Evolutionary conservation across 2,113 vertebrate species (phyloP), one percentile per base, ranked within the genome.

Genomic region (Gila orcuttii): DNA sequence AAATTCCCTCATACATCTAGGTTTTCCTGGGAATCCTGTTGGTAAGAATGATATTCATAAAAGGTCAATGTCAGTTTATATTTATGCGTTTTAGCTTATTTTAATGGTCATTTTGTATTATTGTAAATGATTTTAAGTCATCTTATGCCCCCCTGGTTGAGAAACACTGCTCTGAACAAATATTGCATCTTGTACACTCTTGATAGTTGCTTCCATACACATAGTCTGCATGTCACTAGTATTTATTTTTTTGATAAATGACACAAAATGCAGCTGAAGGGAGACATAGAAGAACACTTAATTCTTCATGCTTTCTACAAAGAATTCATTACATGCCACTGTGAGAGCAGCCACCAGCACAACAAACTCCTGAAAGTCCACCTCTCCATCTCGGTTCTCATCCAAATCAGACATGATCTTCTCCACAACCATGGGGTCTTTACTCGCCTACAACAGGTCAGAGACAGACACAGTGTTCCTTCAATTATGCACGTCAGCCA

Each of bases 311-410:
- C 17, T 25, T 36, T 91, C 89, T 36, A 88, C 62, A 77, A 99
- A 99, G 94, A 98, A 98, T 0, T 95, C 94, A 89, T 98, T 98
- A 90, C 97, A 97, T 86, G 96, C 95, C 87, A 99, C 95, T 0
- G 97, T 98, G 88, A 99, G 93, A 0, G 94, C 94, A 0, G 96
- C 96, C n/a, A 99, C 96, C 90, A 99, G 90, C 31, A 96, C 90
- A 33, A 99, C 96, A 13, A 96, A 99, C 89, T 99, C 98, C 91
- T 97, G 95, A 92, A 99, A 99, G 89, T 99, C 96, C 87, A 99
- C 96, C 60, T 98, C 93, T 0, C 97, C 96, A 0, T 99, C 98
- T 1, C 93, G 88, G 0, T 98, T 96, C 81, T 96, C 96, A 36
- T 99, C 98, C 89, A 99, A 91, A 80, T 98, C 97, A 3, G 86